Evolutionary conservation across 2,113 vertebrate species (phyloP).

Genomic region (Arenaria interpres): DNA sequence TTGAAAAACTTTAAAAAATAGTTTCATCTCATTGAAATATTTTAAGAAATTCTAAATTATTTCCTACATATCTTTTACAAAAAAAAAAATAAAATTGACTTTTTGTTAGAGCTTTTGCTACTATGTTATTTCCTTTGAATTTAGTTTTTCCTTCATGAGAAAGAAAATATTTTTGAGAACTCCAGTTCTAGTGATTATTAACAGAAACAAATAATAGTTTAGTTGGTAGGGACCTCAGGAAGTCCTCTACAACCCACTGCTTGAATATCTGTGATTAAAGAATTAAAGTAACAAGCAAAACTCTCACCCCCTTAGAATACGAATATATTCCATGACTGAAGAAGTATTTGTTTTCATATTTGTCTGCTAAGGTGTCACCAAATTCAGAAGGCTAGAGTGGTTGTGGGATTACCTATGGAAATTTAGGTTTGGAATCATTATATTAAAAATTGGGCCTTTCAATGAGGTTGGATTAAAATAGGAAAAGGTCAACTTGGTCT

Average conservation of each 20-base stretch:
- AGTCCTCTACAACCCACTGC: neutral
- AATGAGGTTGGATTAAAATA: neutral
- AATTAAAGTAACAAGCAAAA: neutral
- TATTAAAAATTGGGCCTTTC: neutral
- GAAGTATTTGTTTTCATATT: neutral
- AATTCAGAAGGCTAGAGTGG: neutral
- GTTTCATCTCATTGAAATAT: neutral
- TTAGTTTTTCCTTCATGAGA: neutral
- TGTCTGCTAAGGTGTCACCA: accelerated
- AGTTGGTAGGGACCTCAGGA: neutral
- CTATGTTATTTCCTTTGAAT: neutral
- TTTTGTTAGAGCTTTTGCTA: neutral
- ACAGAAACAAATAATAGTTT: neutral
- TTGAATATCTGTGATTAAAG: neutral
- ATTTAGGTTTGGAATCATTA: neutral
- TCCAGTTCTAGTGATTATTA: neutral
- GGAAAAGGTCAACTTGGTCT: neutral
- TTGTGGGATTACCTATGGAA: neutral
- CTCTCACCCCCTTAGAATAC: neutral
- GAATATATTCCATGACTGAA: neutral
- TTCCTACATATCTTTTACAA: neutral
- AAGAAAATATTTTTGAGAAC: neutral
- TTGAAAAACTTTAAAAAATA: neutral
- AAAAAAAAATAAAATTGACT: neutral
- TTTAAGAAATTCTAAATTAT: neutral